phyloP scores from a whole-genome alignment of 2,888 invertebrate genomes.

The Euplexia lucipara region DNA sequence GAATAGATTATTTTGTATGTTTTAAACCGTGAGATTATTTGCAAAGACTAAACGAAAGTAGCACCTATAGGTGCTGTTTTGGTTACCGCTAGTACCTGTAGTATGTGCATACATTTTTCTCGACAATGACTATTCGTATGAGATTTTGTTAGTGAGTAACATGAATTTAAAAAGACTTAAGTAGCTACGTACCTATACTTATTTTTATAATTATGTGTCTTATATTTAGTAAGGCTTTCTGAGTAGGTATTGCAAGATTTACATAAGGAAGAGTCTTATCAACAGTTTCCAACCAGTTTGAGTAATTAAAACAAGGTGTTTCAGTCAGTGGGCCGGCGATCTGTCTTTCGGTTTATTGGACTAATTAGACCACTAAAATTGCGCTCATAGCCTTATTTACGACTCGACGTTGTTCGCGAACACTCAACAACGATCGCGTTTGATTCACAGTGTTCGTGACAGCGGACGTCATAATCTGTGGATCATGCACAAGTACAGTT shows the following conservation, averaged over 20 bases:
- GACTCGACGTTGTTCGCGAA: slow-evolving; percentile 11
- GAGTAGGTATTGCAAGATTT: background rate
- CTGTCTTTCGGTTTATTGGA: slow-evolving; percentile 41
- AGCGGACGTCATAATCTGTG: slow-evolving; percentile 55
- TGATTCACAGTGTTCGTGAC: slow-evolving; percentile 35
- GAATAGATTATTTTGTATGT: background rate
- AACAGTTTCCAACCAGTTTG: background rate
- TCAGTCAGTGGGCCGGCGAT: slow-evolving; percentile 28
- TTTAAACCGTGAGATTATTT: background rate
- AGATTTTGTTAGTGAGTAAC: background rate
- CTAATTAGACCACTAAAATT: slow-evolving; percentile 44
- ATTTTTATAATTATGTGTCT: too few species aligned
- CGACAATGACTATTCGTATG: background rate
- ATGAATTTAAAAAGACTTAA: background rate
- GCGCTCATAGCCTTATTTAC: slow-evolving; percentile 39
- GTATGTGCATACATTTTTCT: too few species aligned
- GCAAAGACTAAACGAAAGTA: background rate
- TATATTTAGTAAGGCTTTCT: background rate
- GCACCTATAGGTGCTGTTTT: too few species aligned
- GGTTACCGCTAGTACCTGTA: too few species aligned
- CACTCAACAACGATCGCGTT: slow-evolving; percentile 21
- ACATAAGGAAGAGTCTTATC: too few species aligned
- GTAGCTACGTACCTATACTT: too few species aligned
- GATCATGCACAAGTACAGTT: slow-evolving; percentile 48
- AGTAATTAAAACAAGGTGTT: slow-evolving; percentile 41